phyloP scores from a whole-genome alignment of 2,113 vertebrate species.

The Lamprologus ornatipinnis region DNA sequence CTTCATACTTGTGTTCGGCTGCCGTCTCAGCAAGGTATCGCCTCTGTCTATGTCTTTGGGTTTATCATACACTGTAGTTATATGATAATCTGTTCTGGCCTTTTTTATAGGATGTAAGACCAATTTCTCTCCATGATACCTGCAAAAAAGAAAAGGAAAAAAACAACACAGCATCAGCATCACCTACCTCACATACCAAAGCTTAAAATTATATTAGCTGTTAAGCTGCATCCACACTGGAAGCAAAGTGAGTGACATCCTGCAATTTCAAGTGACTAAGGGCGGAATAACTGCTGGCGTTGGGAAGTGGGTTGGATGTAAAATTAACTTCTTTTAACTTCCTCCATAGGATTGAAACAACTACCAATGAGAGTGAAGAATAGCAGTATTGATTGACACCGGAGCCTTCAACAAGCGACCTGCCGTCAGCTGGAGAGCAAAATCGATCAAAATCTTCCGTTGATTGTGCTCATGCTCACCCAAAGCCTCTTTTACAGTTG shows the following conservation, averaged over 20 bases:
- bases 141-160: constrained; percentile 36
- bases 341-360: not conserved
- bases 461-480: constrained; percentile 69
- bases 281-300: fast-evolving
- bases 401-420: not conserved
- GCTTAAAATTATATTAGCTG: not conserved
- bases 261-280: not conserved
- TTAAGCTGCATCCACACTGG: not conserved
- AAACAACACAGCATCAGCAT: not conserved
- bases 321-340: not conserved
- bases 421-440: not conserved
- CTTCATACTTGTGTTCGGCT: constrained; percentile 84
- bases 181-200: not conserved
- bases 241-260: not conserved
- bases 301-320: not conserved
- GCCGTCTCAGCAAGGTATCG: constrained; percentile 79
- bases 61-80: constrained; percentile 86
- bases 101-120: constrained; percentile 75
- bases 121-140: constrained; percentile 93
- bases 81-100: constrained; percentile 65
- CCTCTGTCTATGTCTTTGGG: constrained; percentile 79
- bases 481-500: constrained; percentile 90
- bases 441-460: not conserved
- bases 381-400: not conserved
- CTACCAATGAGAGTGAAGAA: not conserved